Evolutionary conservation across 1,140 invertebrate species (phyloP), one percentile per base, ranked within the genome.

Genomic region (Macrobrachium rosenbergii): DNA sequence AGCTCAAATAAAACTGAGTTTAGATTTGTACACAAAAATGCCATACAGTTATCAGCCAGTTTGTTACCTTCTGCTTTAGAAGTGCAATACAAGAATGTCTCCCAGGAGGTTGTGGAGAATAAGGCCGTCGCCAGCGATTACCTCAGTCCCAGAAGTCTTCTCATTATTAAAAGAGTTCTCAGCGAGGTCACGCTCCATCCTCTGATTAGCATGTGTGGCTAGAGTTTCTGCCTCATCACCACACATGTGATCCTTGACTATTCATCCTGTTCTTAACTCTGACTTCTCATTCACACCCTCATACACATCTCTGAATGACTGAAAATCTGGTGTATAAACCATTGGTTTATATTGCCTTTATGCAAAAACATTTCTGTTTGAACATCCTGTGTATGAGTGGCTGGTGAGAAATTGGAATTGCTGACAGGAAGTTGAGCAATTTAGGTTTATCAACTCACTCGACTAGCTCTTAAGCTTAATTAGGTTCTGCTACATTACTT

Each of bases 31-130:
- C 79, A 81, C n/a, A 81, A 78, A 81, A 64, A 80, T 80, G 77
- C 28, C 60, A 80, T 64, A 80, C 60, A 81, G 60, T 81, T 81
- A 63, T 63, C 45, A 62, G 77, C 62, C 77, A 64, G 23, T 64
- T 81, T 78, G 60, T 81, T 81, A 81, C 79, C 79, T 81, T 81
- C 79, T 81, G 79, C 60, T 43, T 81, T 63, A 67, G 79, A 81
- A 81, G 79, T 45, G 43, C 62, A 81, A 63, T 81, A 81, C 60
- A 81, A 45, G 73, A 64, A 60, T 64, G 73, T 76, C 82, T 84
- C 82, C 82, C 75, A 64, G 82, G 60, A 84, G 82, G 82, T 77
- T 45, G 75, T 60, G 63, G 37, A 45, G 62, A 43, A 63, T 45
- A 43, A 81, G 79, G 62, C 60, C 79, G 79, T 63, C 82, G 60